These are phyloP conservation scores for Panthera tigris DNA, from an alignment of 2,113 vertebrate genomes.

Conservation along the genomic window DNA sequence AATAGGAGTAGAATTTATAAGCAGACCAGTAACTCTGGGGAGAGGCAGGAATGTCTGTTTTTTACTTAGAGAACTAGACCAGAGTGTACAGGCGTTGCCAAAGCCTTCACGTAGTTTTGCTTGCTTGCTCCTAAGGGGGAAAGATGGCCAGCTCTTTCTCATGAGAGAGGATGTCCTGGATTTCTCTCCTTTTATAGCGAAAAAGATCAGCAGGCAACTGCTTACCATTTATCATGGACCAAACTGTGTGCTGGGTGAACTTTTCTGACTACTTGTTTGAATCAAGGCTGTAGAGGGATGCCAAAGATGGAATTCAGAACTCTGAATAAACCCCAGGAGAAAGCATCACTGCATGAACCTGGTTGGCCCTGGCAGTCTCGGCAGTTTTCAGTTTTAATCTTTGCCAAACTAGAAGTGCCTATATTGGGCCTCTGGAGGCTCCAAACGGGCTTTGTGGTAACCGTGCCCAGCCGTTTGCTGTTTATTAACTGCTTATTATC, in stretches of 20 bases:
- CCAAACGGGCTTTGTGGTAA: neutral
- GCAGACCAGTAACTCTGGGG: neutral
- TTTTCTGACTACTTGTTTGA: constrained; percentile 10
- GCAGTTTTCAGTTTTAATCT: neutral
- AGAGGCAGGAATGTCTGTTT: neutral
- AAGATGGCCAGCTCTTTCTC: neutral
- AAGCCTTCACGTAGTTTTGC: neutral
- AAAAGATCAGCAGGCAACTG: neutral
- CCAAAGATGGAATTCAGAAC: neutral
- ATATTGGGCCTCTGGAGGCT: neutral
- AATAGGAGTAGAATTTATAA: neutral
- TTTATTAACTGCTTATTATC: neutral
- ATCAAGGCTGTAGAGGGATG: neutral
- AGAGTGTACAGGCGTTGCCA: neutral
- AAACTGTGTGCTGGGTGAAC: neutral
- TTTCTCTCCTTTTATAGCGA: neutral
- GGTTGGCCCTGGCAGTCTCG: neutral
- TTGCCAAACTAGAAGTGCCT: neutral
- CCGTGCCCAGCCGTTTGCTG: neutral
- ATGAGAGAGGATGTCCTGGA: neutral
- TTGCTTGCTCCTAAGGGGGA: neutral
- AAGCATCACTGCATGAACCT: neutral
- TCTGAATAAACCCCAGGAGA: neutral
- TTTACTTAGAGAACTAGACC: neutral
- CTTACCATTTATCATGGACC: neutral